Evolutionary conservation across 2,113 vertebrate species (phyloP).

Genomic region (Coregonus clupeaformis): DNA sequence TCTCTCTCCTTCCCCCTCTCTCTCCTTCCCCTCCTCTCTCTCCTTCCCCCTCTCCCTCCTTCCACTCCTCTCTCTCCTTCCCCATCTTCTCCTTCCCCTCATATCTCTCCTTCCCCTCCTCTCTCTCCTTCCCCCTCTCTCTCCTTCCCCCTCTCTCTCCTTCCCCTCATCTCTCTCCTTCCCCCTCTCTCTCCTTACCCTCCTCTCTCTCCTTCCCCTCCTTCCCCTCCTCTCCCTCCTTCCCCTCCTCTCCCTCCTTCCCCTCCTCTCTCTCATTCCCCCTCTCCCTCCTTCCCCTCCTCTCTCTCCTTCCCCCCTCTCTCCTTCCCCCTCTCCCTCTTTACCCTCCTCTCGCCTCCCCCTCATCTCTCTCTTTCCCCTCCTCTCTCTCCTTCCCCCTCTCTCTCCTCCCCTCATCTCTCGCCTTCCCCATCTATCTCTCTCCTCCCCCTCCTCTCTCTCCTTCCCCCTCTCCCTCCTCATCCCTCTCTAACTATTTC

Average conservation of each 20-base stretch:
- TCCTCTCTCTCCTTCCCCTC: conserved; percentile 86
- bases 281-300: conserved; percentile 1
- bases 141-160: conserved; percentile 39
- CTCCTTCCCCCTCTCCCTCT: conserved; percentile 9
- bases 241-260: conserved; percentile 78
- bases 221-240: conserved; percentile 86
- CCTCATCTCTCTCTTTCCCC: conserved; percentile 1
- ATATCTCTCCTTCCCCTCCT: too few relatives aligned
- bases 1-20: too few relatives aligned
- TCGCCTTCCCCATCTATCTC: too few relatives aligned
- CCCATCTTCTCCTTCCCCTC: too few relatives aligned
- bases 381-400: too few relatives aligned
- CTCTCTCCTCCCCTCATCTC: too few relatives aligned
- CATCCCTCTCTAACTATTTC: conserved; percentile 63
- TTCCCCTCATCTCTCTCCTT: conserved; percentile 79
- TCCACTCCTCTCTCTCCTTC: conserved; percentile 6
- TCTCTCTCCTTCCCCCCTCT: conserved; percentile 8
- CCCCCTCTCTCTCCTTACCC: conserved; percentile 87
- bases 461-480: conserved; percentile 8
- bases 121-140: conserved; percentile 26
- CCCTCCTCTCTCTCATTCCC: conserved; percentile 24
- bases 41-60: neutral
- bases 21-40: too few relatives aligned
- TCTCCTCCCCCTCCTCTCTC: conserved; percentile 9
- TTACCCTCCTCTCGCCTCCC: conserved; percentile 12